Evolutionary conservation across 2,797 vertebrate species (phyloP), one percentile per base, ranked within the genome.

Genomic region (Chloroceryle inda): DNA sequence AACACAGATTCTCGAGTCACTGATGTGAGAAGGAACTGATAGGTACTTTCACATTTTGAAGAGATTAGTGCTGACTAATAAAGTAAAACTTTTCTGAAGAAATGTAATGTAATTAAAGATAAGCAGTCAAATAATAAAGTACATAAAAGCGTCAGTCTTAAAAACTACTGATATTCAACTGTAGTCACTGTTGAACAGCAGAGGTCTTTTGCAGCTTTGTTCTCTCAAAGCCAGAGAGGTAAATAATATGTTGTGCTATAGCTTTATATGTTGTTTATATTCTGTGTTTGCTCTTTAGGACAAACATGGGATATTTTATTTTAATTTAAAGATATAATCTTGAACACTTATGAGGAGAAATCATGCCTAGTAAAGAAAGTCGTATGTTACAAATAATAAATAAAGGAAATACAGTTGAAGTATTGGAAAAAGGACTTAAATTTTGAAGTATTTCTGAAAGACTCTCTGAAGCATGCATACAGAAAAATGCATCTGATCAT

Each of bases 311-410:
- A 76, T 50, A 40, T 58, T 76, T 13, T 45, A 71, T 53, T 93
- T 93, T 49, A 22, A 69, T 87, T 87, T 85, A 82, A 90, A 94
- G 80, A 91, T 82, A 73, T 4, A 50, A 71, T 87, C 63, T 74
- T 16, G 59, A 82, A 81, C 38, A 14, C 49, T 92, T 89, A 91
- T 56, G 85, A 78, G 62, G 42, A 72, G 75, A 80, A 92, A 77
- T 58, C 17, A 80, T 20, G 45, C 15, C 17, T 15, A 66, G 71
- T 52, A 71, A 64, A 79, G 81, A 22, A 55, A 91, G 58, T 31
- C 40, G 2, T 87, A 76, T 29, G 58, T 74, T 75, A 75, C 37
- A 85, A 89, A 38, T 38, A 80, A 62, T 33, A 92, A 88, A 85
- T 73, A 78, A 87, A 93, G 59, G 56, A 90, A 85, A 64, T 15